phyloP scores from a whole-genome alignment of 2,113 vertebrate species.

The Chrysemys picta region DNA sequence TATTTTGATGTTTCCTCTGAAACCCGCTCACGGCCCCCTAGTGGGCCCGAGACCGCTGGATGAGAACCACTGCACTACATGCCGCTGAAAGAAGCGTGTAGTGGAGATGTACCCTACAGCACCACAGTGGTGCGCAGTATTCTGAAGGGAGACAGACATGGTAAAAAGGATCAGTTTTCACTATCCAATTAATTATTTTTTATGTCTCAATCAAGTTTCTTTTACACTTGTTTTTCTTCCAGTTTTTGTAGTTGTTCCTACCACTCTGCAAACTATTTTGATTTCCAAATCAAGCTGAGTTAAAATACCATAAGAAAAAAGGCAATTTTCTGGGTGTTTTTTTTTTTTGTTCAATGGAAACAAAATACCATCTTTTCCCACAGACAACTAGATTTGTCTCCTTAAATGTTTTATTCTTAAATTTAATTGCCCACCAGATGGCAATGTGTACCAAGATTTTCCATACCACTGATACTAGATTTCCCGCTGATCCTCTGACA shows the following conservation, averaged over 20 bases:
- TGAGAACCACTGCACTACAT: not conserved
- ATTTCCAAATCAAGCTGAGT: not conserved
- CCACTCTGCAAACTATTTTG: accelerated
- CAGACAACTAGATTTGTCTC: not conserved
- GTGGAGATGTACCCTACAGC: not conserved
- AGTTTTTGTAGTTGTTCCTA: not conserved
- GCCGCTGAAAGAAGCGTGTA: not conserved
- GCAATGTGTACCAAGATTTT: not conserved
- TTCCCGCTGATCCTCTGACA: not conserved
- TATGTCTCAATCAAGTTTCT: not conserved
- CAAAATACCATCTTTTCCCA: too few species aligned
- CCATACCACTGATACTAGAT: not conserved
- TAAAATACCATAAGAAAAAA: not conserved
- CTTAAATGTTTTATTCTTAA: not conserved
- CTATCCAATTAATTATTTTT: not conserved
- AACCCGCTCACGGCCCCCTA: too few species aligned
- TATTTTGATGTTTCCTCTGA: too few species aligned
- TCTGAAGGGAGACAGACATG: not conserved
- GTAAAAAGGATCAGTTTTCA: accelerated
- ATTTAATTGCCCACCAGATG: not conserved
- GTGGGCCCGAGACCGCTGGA: too few species aligned
- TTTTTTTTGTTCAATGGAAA: too few species aligned
- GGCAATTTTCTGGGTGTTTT: not conserved
- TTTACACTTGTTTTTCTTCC: not conserved
- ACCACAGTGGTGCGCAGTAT: not conserved